Conservation (phyloP, 2,113 vertebrate genomes). For the Dicentrarchus labrax region DNA sequence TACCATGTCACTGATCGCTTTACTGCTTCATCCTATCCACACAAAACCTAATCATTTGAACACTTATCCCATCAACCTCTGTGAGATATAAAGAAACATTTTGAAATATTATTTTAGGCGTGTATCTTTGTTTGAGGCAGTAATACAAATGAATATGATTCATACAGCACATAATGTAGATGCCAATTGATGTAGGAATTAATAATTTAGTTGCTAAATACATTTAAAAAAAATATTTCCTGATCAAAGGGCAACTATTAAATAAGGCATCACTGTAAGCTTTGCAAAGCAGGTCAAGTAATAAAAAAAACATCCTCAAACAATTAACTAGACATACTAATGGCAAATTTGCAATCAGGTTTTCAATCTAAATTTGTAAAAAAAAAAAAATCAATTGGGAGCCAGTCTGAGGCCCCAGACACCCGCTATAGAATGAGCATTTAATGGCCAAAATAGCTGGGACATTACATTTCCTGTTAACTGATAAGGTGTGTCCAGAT, state of each 20-base stretch:
- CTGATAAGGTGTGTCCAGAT: background rate
- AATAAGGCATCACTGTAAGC: background rate
- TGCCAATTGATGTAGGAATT: background rate
- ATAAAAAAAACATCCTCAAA: background rate
- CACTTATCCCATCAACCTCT: background rate
- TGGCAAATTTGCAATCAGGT: background rate
- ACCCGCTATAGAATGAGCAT: background rate
- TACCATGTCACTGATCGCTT: constrained; percentile 51
- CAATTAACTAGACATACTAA: background rate
- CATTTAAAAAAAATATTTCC: too few species aligned
- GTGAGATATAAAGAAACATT: constrained; percentile 2
- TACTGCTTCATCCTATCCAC: constrained; percentile 44
- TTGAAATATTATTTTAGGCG: background rate
- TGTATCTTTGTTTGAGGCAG: background rate
- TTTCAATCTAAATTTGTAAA: constrained; percentile 6
- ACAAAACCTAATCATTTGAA: constrained; percentile 37
- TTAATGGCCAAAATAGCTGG: too few species aligned
- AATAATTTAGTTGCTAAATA: too few species aligned
- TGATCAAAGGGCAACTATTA: background rate
- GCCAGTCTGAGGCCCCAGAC: background rate
- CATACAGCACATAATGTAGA: background rate
- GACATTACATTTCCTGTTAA: background rate
- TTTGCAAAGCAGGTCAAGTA: background rate
- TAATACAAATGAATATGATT: background rate
- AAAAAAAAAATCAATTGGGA: background rate